These are phyloP conservation scores for Podarcis raffonei DNA, from an alignment of 2,113 vertebrate genomes.

Conservation along the genomic window DNA sequence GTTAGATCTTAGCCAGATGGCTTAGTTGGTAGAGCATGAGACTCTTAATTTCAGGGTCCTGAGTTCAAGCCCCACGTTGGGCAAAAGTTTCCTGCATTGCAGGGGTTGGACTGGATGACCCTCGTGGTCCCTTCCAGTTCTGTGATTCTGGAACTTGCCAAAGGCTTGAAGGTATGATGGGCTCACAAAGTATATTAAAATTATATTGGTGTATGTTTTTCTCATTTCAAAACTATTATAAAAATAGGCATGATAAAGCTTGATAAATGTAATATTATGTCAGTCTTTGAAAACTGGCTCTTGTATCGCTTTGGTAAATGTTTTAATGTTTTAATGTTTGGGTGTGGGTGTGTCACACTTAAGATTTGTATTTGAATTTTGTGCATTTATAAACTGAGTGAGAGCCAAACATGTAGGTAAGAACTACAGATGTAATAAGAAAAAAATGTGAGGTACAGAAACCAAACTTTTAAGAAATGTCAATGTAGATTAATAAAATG, in stretches of 20 bases:
- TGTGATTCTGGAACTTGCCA: not conserved
- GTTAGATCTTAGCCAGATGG: not conserved
- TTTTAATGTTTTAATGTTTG: too few species aligned
- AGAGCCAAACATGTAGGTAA: not conserved
- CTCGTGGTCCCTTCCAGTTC: too few species aligned
- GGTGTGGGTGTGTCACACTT: not conserved
- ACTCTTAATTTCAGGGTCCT: too few species aligned
- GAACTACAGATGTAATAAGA: not conserved
- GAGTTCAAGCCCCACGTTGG: too few species aligned
- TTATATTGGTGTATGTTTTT: not conserved
- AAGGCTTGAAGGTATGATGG: not conserved
- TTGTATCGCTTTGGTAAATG: not conserved
- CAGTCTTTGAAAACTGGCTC: not conserved
- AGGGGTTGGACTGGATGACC: too few species aligned
- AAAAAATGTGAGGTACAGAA: not conserved
- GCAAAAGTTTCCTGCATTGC: too few species aligned
- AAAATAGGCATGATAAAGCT: not conserved
- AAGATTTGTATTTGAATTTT: not conserved
- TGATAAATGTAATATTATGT: not conserved
- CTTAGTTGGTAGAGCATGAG: too few species aligned
- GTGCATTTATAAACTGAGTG: not conserved
- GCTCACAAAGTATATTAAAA: not conserved
- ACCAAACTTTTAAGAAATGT: not conserved
- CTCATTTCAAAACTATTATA: not conserved
- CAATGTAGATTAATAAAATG: not conserved